phyloP scores from a whole-genome alignment of 2,797 vertebrate species.

The Hyperoplus immaculatus region DNA sequence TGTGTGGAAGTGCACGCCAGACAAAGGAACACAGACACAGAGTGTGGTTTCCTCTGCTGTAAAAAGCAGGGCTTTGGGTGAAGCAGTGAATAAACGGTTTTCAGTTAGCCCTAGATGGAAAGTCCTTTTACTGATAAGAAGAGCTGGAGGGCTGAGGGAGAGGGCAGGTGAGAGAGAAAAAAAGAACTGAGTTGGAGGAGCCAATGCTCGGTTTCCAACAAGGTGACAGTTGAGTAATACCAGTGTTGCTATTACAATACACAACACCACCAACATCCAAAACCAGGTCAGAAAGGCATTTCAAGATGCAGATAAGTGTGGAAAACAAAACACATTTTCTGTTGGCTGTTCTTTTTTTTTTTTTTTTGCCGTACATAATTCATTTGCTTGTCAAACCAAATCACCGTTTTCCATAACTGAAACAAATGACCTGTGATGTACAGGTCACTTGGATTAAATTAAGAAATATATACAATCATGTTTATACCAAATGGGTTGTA shows the following conservation, averaged over 20 bases:
- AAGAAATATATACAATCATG: not conserved
- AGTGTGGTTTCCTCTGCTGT: conserved; percentile 80
- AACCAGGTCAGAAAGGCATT: conserved; percentile 59
- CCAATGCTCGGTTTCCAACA: conserved; percentile 61
- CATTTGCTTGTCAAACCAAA: not conserved
- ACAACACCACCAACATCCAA: conserved; percentile 30
- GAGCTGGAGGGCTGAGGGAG: conserved; percentile 43
- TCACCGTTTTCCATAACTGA: not conserved
- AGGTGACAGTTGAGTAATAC: conserved; percentile 75
- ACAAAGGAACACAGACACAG: conserved; percentile 62
- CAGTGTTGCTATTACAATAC: conserved; percentile 60
- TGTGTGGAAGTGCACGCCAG: conserved; percentile 17
- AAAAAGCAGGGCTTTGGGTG: conserved; percentile 50
- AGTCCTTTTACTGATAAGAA: conserved; percentile 77
- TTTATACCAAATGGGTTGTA: not conserved
- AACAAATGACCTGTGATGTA: not conserved
- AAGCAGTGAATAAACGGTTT: conserved; percentile 79
- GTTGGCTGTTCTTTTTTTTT: not conserved
- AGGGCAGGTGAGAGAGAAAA: conserved; percentile 47
- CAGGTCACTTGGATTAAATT: too few species aligned
- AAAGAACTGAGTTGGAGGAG: conserved; percentile 39
- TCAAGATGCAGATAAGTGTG: conserved; percentile 25
- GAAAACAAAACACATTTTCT: conserved; percentile 27
- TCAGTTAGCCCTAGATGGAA: conserved; percentile 78
- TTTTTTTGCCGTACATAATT: not conserved